These are phyloP conservation scores for silkworm (Bombyx mori) DNA, from an alignment of 1,140 invertebrate species.

Conservation along the genomic window ASM3026992v2 NC_085113.1:5776501-5777000, in stretches of 20 bases:
- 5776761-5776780: slow-evolving; percentile 92
- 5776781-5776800: slow-evolving; percentile 96
- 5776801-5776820: slow-evolving; percentile 97
- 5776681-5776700: background rate
- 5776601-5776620: too few species aligned
- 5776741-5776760: slow-evolving; percentile 95
- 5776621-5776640: too few species aligned
- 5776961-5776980: background rate
- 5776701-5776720: background rate
- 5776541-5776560: too few species aligned
- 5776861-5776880: slow-evolving; percentile 96
- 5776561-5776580: too few species aligned
- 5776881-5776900: slow-evolving; percentile 99
- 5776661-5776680: too few species aligned
- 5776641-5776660: too few species aligned
- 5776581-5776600: too few species aligned
- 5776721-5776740: slow-evolving; percentile 93
- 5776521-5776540: too few species aligned
- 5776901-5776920: slow-evolving; percentile 91
- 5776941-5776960: too few species aligned
- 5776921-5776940: too few species aligned
- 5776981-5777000: too few species aligned
- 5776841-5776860: slow-evolving; percentile 95
- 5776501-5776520: too few species aligned
- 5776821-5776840: slow-evolving; percentile 96